These are phyloP conservation scores for Hydra vulgaris DNA, from an alignment of 30 jellyfish, hydroid and myxozoan species.

Conservation along the genomic window DNA sequence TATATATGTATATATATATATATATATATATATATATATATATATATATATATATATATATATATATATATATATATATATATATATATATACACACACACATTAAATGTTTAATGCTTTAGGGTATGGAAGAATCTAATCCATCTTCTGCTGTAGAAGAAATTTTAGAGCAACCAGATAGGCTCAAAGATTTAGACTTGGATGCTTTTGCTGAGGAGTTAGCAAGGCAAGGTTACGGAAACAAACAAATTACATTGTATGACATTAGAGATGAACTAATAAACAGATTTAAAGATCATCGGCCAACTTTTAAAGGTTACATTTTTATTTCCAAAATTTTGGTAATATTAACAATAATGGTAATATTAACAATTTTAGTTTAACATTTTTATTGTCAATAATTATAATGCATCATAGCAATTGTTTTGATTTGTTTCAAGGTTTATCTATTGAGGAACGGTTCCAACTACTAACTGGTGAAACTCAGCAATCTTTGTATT, in stretches of 20 bases:
- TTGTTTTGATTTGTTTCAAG: too few relatives aligned
- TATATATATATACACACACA: too few relatives aligned
- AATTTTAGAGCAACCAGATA: constrained; percentile 83
- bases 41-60: too few relatives aligned
- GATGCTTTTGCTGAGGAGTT: constrained; percentile 97
- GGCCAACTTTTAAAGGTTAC: constrained; percentile 47
- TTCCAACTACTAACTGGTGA: constrained; percentile 76
- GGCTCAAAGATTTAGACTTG: constrained; percentile 75
- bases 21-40: too few relatives aligned
- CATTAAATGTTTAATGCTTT: too few relatives aligned
- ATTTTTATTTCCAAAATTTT: background rate
- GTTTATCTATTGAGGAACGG: constrained; percentile 44
- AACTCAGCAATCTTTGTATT: constrained; percentile 62
- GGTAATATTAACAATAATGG: too few relatives aligned
- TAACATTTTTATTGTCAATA: too few relatives aligned
- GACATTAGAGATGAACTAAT: constrained; percentile 92
- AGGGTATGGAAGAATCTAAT: constrained; percentile 88
- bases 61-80: too few relatives aligned
- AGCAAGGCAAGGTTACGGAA: constrained; percentile 97
- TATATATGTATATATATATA: too few relatives aligned
- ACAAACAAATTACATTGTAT: constrained; percentile 77
- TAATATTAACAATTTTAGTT: too few relatives aligned
- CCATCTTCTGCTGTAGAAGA: constrained; percentile 96
- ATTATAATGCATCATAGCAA: too few relatives aligned
- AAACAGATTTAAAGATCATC: constrained; percentile 75